Conservation (phyloP, 2,113 vertebrate species). For the Capricornis sumatraensis region DNA sequence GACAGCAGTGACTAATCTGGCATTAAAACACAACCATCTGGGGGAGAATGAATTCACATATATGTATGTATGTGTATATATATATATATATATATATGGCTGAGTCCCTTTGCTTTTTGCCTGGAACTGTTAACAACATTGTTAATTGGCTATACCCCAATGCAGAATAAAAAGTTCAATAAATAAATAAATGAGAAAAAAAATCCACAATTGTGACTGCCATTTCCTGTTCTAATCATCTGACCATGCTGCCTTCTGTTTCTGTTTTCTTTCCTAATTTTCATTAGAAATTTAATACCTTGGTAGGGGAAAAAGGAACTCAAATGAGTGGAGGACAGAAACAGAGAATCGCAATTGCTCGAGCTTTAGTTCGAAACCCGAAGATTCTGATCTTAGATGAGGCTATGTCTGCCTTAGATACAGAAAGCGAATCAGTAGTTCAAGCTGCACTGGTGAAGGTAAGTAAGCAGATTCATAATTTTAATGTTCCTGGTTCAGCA, state of each 20-base stretch:
- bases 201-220: background rate
- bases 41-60: background rate
- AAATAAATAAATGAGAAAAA: background rate
- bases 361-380: slow-evolving; percentile 73
- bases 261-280: background rate
- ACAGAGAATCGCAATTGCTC: slow-evolving; percentile 72
- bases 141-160: background rate
- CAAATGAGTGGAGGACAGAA: slow-evolving; percentile 74
- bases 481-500: background rate
- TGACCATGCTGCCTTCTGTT: background rate
- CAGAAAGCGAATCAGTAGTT: slow-evolving; percentile 71
- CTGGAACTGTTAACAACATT: background rate
- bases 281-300: slow-evolving; percentile 72
- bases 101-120: background rate
- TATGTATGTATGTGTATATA: background rate
- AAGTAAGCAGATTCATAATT: background rate
- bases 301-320: slow-evolving; percentile 76
- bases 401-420: slow-evolving; percentile 75
- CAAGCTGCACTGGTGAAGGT: slow-evolving; percentile 77
- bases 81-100: background rate
- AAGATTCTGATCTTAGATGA: slow-evolving; percentile 78
- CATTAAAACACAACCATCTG: background rate
- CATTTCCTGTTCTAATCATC: background rate
- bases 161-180: background rate
- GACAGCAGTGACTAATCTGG: background rate